phyloP scores from a whole-genome alignment of 2,888 invertebrate species.

The Globia sparganii region DNA sequence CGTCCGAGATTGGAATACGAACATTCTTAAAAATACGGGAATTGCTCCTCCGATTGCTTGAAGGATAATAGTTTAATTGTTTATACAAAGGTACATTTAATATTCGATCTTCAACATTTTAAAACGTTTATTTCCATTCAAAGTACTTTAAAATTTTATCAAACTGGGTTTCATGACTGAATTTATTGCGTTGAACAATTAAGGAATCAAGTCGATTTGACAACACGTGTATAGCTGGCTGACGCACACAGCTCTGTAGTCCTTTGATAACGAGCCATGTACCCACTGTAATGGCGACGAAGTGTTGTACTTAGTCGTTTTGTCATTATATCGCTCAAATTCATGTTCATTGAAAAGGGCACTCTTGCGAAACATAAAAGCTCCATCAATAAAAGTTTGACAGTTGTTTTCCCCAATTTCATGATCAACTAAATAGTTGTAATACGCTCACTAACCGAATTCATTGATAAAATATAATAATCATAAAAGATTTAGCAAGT shows the following conservation, averaged over 20 bases:
- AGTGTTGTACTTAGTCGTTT: slow-evolving; percentile 45
- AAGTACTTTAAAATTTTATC: slow-evolving; percentile 66
- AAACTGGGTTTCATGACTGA: slow-evolving; percentile 77
- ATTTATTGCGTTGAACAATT: slow-evolving; percentile 81
- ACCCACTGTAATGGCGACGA: slow-evolving; percentile 41
- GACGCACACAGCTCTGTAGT: slow-evolving; percentile 58
- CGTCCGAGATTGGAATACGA: neutral
- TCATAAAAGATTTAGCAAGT: slow-evolving; percentile 66
- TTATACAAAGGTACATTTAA: slow-evolving; percentile 5
- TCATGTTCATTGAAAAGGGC: slow-evolving; percentile 40
- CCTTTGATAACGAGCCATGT: slow-evolving; percentile 64
- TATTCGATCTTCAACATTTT: slow-evolving; percentile 24
- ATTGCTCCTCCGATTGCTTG: neutral
- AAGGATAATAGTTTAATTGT: slow-evolving; percentile 17
- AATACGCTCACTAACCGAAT: slow-evolving; percentile 21
- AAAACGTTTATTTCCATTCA: slow-evolving; percentile 39
- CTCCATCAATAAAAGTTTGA: neutral
- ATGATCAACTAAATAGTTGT: slow-evolving; percentile 5
- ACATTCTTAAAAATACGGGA: neutral
- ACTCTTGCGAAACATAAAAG: slow-evolving; percentile 28
- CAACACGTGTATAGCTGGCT: slow-evolving; percentile 69
- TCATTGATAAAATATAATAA: slow-evolving; percentile 58
- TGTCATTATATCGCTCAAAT: slow-evolving; percentile 36
- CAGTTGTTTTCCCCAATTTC: slow-evolving; percentile 4
- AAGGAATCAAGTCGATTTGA: slow-evolving; percentile 73